A percentile compares a stretch with the other conserved stretches of the same genome.
Evolutionary conservation across 2,797 vertebrate genomes (phyloP).

Genomic region (Thaleichthys pacificus): DNA sequence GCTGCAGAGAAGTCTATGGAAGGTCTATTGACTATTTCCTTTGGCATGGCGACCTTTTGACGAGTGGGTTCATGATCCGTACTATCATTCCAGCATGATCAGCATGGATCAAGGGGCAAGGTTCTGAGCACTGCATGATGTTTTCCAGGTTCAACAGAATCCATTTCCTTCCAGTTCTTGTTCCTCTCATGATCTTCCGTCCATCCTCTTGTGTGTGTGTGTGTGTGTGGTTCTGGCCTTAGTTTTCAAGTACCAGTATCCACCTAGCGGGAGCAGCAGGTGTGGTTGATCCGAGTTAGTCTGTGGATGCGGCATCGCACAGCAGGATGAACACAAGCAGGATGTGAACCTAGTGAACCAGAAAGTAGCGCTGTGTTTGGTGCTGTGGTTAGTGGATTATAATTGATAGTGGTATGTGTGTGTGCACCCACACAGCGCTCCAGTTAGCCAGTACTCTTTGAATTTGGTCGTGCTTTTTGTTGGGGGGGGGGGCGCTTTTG

Average conservation of each 20-base stretch:
- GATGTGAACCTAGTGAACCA: constrained; percentile 14
- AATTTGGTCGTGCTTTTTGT: constrained; percentile 79
- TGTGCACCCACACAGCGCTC: constrained; percentile 27
- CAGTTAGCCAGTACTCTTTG: constrained; percentile 59
- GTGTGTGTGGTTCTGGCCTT: constrained; percentile 1
- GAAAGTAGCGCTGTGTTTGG: constrained; percentile 13
- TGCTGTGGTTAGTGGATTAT: background rate
- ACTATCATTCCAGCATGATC: constrained; percentile 42
- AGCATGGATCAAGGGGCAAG: constrained; percentile 54
- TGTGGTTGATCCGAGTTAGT: background rate
- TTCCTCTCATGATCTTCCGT: constrained; percentile 30
- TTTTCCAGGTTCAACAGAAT: constrained; percentile 37
- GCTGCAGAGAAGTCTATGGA: constrained; percentile 65
- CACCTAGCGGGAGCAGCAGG: background rate
- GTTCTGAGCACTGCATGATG: constrained; percentile 44
- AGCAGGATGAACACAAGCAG: background rate
- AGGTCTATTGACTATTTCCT: constrained; percentile 71
- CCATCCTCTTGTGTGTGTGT: background rate
- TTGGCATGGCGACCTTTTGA: constrained; percentile 62
- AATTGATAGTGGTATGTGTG: background rate
- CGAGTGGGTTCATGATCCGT: constrained; percentile 50
- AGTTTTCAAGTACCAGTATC: background rate
- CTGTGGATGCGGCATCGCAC: background rate
- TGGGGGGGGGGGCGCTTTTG: constrained; percentile 27
- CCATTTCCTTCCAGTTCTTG: constrained; percentile 37